phyloP scores from a whole-genome alignment of 1,140 invertebrate species.

The Pogonomyrmex barbatus region DNA sequence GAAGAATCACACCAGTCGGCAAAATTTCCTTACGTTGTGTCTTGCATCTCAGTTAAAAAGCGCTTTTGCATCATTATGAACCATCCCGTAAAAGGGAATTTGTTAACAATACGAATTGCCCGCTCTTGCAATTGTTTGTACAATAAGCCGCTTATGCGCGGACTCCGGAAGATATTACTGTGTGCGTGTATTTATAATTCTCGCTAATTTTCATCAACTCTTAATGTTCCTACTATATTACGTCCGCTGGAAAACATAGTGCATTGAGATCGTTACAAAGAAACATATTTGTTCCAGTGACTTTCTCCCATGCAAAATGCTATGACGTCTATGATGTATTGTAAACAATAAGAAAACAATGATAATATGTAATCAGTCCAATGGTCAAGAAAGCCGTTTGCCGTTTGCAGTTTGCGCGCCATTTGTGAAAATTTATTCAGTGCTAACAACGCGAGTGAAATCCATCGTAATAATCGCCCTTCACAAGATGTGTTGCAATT shows the following conservation, averaged over 20 bases:
- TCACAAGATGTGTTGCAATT: not conserved
- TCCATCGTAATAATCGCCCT: conserved; percentile 27
- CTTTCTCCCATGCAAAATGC: not conserved
- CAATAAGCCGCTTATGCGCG: conserved; percentile 45
- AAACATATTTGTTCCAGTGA: conserved; percentile 1
- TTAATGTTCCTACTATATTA: conserved; percentile 53
- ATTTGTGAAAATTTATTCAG: conserved; percentile 20
- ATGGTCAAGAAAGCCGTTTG: not conserved
- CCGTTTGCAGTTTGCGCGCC: not conserved
- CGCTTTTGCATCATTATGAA: conserved; percentile 51
- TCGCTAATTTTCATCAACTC: conserved; percentile 61
- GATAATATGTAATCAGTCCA: conserved; percentile 4
- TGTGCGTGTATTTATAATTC: conserved; percentile 62
- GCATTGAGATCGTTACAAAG: conserved; percentile 49
- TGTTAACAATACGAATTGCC: conserved; percentile 50
- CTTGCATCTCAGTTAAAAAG: conserved; percentile 42
- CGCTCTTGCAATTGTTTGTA: conserved; percentile 58
- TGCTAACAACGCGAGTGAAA: not conserved
- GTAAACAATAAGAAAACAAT: not conserved
- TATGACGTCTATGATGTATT: not conserved
- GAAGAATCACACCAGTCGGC: not conserved
- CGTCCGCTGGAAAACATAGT: not conserved
- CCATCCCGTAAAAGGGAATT: conserved; percentile 42
- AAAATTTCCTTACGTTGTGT: conserved; percentile 40
- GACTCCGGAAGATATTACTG: conserved; percentile 56